phyloP scores from a whole-genome alignment of 2,797 vertebrate genomes.

The Enteromius mattozi region DNA sequence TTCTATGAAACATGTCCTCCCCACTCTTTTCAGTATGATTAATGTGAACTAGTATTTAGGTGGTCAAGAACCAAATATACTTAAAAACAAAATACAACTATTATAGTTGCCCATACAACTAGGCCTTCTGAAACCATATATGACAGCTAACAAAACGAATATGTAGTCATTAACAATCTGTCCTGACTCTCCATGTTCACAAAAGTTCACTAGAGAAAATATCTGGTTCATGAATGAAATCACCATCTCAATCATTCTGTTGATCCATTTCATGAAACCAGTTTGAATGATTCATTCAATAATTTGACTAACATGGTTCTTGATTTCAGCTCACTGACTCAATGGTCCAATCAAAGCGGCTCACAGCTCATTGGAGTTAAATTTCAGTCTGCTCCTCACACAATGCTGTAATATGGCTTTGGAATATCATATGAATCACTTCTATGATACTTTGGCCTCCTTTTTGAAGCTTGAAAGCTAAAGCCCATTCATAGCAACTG shows the following conservation, averaged over 20 bases:
- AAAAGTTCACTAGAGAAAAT: neutral
- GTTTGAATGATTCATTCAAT: slow-evolving; percentile 28
- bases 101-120: neutral
- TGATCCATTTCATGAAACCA: slow-evolving; percentile 15
- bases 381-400: neutral
- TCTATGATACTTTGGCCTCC: neutral
- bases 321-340: slow-evolving; percentile 1
- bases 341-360: neutral
- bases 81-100: too few relatives aligned
- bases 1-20: neutral
- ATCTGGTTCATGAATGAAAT: neutral
- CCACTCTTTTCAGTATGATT: neutral
- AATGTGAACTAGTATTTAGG: neutral
- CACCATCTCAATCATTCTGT: neutral
- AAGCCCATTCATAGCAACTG: neutral
- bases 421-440: neutral
- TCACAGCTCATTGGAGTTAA: neutral
- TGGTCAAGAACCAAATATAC: neutral
- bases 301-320: slow-evolving; percentile 2
- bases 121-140: neutral
- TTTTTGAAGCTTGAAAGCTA: neutral
- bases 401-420: neutral
- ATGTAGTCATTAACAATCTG: neutral
- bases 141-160: neutral
- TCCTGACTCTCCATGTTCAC: neutral